These are phyloP conservation scores for Onychostoma macrolepis DNA, from an alignment of 2,113 vertebrate species.

Conservation along the genomic window DNA sequence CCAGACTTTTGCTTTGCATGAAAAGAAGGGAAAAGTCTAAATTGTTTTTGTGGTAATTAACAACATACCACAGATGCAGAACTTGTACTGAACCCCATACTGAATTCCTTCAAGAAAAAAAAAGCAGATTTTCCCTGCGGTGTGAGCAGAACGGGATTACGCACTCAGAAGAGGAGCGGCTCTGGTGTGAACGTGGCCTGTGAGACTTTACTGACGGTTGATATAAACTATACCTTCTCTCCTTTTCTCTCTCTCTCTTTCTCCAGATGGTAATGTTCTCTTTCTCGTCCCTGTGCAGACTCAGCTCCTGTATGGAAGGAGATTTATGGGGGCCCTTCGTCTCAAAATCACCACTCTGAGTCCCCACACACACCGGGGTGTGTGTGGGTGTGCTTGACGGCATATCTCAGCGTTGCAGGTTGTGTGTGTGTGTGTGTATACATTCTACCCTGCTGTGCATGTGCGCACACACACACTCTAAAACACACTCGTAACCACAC, in stretches of 20 bases:
- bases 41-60: neutral
- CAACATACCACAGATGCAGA: neutral
- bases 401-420: constrained; percentile 49
- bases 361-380: constrained; percentile 27
- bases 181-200: neutral
- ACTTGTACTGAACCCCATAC: neutral
- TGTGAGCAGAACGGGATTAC: neutral
- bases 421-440: constrained; percentile 49
- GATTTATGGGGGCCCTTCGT: constrained; percentile 49
- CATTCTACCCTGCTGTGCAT: constrained; percentile 43
- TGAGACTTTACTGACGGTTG: constrained; percentile 16
- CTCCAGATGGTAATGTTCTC: constrained; percentile 56
- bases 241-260: constrained; percentile 23
- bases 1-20: neutral
- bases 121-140: neutral
- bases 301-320: constrained; percentile 50
- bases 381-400: constrained; percentile 42
- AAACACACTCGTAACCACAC: constrained; percentile 46
- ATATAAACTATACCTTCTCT: constrained; percentile 26
- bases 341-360: constrained; percentile 51
- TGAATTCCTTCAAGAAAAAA: neutral
- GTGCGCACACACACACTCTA: neutral
- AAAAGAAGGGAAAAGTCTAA: neutral
- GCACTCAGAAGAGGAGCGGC: constrained; percentile 2
- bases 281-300: constrained; percentile 47